Conservation (phyloP, 2,888 invertebrate species). For the Rotaria sp. region DNA sequence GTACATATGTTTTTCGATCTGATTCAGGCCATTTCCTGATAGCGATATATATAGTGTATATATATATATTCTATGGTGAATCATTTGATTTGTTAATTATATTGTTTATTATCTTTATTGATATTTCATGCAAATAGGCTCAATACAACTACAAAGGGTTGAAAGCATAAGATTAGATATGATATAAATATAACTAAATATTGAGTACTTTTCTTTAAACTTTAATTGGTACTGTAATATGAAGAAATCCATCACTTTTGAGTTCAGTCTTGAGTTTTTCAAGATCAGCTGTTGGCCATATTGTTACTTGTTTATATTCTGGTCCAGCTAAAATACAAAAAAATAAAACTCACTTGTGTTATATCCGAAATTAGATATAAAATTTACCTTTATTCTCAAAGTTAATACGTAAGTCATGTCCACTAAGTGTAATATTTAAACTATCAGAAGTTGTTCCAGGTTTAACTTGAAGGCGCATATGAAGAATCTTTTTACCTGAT, state of each 20-base stretch:
- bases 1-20: no score
- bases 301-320: neutral
- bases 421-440: neutral
- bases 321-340: neutral
- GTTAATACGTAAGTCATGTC: neutral
- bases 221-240: neutral
- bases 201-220: neutral
- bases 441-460: neutral
- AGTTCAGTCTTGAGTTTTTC: neutral
- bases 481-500: neutral
- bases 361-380: neutral
- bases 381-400: neutral
- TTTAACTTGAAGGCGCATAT: slow-evolving; percentile 11
- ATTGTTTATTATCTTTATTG: neutral
- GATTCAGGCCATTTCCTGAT: neutral
- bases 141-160: neutral
- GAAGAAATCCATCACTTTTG: neutral
- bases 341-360: neutral
- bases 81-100: neutral
- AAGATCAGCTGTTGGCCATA: neutral
- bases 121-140: neutral
- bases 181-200: neutral
- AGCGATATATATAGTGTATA: neutral
- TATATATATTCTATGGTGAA: neutral
- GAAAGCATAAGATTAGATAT: neutral